phyloP scores from a whole-genome alignment of 2,113 vertebrate genomes.

The Oryzias melastigma region DNA sequence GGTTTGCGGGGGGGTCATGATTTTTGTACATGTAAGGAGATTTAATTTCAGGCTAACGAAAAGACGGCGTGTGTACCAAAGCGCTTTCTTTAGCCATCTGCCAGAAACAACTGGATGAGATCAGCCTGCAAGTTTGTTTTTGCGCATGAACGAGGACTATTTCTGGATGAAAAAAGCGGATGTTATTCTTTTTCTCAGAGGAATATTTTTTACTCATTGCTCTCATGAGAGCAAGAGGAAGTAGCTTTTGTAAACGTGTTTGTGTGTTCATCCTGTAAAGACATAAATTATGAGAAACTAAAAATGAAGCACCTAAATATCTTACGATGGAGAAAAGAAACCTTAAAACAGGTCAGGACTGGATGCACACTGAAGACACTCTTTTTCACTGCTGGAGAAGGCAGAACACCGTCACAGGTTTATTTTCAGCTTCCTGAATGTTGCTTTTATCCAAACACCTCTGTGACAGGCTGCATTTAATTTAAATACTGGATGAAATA shows the following conservation, averaged over 20 bases:
- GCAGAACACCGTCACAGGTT: too few relatives aligned
- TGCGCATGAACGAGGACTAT: constrained; percentile 50
- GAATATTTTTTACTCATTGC: constrained; percentile 32
- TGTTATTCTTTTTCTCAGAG: constrained; percentile 42
- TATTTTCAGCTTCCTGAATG: too few relatives aligned
- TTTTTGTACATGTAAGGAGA: constrained; percentile 60
- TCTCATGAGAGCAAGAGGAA: constrained; percentile 44
- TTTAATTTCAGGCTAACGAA: constrained; percentile 35
- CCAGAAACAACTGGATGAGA: constrained; percentile 60
- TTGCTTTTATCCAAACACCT: too few relatives aligned
- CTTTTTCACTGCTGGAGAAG: too few relatives aligned
- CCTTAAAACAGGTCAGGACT: too few relatives aligned
- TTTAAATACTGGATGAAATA: too few relatives aligned
- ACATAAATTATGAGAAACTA: neutral
- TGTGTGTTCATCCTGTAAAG: constrained; percentile 2
- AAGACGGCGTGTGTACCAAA: constrained; percentile 44
- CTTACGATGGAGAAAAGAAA: too few relatives aligned
- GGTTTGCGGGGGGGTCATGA: neutral
- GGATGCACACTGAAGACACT: too few relatives aligned
- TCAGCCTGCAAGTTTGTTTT: constrained; percentile 35
- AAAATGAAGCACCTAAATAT: neutral
- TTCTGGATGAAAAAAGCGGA: constrained; percentile 47
- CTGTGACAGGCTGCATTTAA: too few relatives aligned
- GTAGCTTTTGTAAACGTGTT: constrained; percentile 1
- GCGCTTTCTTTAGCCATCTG: constrained; percentile 48